phyloP scores from a whole-genome alignment of 1,140 invertebrate genomes.

The Chrysomallon squamiferum region DNA sequence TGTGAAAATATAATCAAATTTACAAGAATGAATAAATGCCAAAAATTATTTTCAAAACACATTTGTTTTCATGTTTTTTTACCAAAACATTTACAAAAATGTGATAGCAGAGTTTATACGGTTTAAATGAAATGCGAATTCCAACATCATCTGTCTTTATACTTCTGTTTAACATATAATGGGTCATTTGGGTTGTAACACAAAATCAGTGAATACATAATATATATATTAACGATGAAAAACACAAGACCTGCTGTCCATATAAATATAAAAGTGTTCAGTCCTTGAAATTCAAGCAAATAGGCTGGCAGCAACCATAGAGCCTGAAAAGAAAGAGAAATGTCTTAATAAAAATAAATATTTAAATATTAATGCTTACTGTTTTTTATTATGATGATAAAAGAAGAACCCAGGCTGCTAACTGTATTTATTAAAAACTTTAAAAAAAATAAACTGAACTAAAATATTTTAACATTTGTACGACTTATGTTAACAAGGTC shows the following conservation, averaged over 20 bases:
- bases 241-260: constrained; percentile 66
- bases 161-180: background rate
- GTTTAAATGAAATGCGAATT: no score
- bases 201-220: constrained; percentile 40
- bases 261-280: constrained; percentile 76
- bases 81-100: no score
- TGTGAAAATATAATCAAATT: no score
- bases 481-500: no score
- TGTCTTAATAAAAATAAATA: background rate
- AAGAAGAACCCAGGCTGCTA: background rate
- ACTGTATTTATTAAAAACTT: no score
- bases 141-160: no score
- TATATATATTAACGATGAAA: constrained; percentile 61
- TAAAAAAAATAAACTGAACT: background rate
- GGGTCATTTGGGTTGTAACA: constrained; percentile 26
- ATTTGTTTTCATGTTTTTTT: no score
- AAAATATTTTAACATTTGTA: no score
- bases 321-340: constrained; percentile 55
- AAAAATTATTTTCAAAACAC: no score
- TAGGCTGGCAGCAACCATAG: constrained; percentile 92
- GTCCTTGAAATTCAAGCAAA: constrained; percentile 85
- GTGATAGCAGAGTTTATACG: no score
- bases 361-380: background rate
- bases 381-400: background rate
- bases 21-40: no score